Percentiles rank a stretch among this genome's conserved stretches.
phyloP scores from a whole-genome alignment of 35 echinoderm and acorn worm species.

The Hemicentrotus pulcherrimus region DNA sequence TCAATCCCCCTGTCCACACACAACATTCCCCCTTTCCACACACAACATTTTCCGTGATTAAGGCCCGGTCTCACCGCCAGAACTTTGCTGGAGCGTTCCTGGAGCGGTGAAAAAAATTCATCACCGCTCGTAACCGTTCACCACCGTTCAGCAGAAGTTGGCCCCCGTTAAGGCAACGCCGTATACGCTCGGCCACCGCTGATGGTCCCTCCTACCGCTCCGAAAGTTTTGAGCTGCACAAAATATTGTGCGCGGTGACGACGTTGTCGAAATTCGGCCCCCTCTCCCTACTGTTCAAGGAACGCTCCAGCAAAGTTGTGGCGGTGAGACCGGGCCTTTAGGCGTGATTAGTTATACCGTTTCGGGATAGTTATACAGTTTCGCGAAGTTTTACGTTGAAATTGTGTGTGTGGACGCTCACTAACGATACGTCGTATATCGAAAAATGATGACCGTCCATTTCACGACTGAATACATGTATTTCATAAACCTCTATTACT shows the following conservation, averaged over 20 bases:
- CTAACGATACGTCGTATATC: no score
- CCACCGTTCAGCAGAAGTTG: slow-evolving; percentile 28
- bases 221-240: slow-evolving; percentile 45
- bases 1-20: no score
- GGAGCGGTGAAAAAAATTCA: slow-evolving; percentile 40
- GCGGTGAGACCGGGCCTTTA: slow-evolving; percentile 21
- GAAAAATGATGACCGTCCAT: no score
- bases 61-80: slow-evolving; percentile 26
- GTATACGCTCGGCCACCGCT: slow-evolving; percentile 10
- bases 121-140: slow-evolving; percentile 40
- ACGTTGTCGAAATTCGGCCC: slow-evolving; percentile 35
- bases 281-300: slow-evolving; percentile 38
- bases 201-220: slow-evolving; percentile 39
- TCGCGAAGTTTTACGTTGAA: no score
- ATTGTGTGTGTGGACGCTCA: no score
- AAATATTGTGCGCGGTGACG: slow-evolving; percentile 6
- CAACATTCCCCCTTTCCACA: no score
- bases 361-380: no score
- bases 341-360: no score
- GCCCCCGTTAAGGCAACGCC: not conserved
- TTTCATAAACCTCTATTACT: no score
- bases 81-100: slow-evolving; percentile 39
- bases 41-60: no score
- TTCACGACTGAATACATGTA: no score
- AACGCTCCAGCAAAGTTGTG: slow-evolving; percentile 32